Percentiles rank a stretch among this genome's conserved stretches.
Conservation (phyloP, 2,113 vertebrate genomes). For the Puntigrus tetrazona region DNA sequence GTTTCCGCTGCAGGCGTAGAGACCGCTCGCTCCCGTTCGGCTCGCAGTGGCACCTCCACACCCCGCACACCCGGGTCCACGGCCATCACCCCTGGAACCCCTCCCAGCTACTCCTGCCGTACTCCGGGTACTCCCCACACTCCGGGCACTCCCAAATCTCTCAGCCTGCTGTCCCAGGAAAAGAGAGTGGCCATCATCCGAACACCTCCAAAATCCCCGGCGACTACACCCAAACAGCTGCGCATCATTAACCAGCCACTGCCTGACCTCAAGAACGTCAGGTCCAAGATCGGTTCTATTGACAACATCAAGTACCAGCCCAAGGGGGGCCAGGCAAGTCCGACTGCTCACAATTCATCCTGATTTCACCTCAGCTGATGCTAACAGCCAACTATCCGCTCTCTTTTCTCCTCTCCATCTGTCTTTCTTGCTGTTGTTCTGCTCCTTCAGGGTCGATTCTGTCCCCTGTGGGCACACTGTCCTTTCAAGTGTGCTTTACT, state of each 20-base stretch:
- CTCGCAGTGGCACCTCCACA: constrained; percentile 94
- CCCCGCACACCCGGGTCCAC: constrained; percentile 93
- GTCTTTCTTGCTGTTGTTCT: constrained; percentile 3
- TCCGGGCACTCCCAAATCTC: constrained; percentile 90
- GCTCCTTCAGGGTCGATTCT: neutral
- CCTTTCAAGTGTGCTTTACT: neutral
- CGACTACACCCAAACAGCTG: constrained; percentile 91
- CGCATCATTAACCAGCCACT: constrained; percentile 93
- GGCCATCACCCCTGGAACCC: constrained; percentile 92
- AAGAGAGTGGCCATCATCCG: constrained; percentile 93
- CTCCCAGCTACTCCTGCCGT: constrained; percentile 92
- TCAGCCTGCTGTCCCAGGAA: constrained; percentile 90
- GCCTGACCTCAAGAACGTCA: constrained; percentile 96
- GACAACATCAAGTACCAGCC: constrained; percentile 99
- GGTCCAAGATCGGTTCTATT: constrained; percentile 95
- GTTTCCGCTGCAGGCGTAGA: constrained; percentile 78
- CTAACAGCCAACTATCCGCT: neutral
- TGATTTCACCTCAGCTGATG: neutral
- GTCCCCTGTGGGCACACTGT: neutral
- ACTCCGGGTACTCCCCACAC: constrained; percentile 89
- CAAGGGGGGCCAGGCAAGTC: constrained; percentile 92
- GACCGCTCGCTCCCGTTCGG: constrained; percentile 87
- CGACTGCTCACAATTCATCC: neutral
- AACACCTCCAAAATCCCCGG: constrained; percentile 96
- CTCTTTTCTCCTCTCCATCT: neutral